Percentiles rank a stretch among this genome's conserved stretches.
These are phyloP conservation scores for Microtus pennsylvanicus DNA, from an alignment of 2,113 vertebrate species.

Conservation along the genomic window DNA sequence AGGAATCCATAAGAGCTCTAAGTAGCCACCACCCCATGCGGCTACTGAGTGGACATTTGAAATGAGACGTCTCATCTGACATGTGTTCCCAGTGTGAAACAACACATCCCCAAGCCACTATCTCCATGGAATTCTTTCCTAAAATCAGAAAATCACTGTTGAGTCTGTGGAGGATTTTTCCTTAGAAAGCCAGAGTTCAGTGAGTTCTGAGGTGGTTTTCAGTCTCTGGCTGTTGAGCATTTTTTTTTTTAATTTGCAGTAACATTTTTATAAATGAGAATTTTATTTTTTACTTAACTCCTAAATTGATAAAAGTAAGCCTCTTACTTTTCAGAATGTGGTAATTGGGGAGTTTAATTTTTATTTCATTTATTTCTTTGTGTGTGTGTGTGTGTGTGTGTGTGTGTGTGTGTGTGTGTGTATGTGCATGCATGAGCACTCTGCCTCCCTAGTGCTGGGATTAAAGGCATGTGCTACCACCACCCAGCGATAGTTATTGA, in stretches of 20 bases:
- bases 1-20: neutral
- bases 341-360: neutral
- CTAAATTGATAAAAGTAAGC: neutral
- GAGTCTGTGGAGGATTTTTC: neutral
- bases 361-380: neutral
- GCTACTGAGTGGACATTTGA: neutral
- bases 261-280: neutral
- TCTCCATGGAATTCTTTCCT: neutral
- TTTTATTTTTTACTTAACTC: slow-evolving; percentile 14
- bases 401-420: neutral
- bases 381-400: neutral
- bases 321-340: slow-evolving; percentile 32
- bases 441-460: no score
- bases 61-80: neutral
- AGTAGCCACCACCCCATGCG: neutral
- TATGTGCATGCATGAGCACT: neutral
- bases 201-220: neutral
- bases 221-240: neutral
- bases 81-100: neutral
- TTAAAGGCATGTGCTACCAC: no score
- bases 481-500: neutral
- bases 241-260: neutral
- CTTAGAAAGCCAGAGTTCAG: neutral
- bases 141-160: neutral
- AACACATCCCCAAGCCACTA: neutral